These are phyloP conservation scores for Parus major DNA, from an alignment of 2,113 vertebrate species.

Conservation along the genomic window DNA sequence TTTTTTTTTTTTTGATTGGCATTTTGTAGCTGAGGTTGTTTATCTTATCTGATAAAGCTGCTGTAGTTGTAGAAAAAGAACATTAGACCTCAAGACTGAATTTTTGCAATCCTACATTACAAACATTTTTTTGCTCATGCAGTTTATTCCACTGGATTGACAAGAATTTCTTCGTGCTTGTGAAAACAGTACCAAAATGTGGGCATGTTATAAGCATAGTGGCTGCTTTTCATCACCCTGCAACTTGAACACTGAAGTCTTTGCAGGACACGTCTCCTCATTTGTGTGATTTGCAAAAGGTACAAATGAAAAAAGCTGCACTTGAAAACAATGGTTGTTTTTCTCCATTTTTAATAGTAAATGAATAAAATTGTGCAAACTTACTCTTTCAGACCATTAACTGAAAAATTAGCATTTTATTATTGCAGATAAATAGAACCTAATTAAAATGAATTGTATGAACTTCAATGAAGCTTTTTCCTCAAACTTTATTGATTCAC, in stretches of 20 bases:
- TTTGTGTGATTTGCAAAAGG: not conserved
- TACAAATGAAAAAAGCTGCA: not conserved
- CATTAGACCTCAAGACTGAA: not conserved
- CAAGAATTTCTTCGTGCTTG: rapidly evolving
- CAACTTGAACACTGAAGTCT: not conserved
- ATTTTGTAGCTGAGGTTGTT: not conserved
- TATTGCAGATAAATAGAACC: not conserved
- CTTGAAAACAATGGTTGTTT: not conserved
- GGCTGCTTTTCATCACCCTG: not conserved
- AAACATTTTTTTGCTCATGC: not conserved
- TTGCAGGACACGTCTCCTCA: rapidly evolving
- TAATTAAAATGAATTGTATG: not conserved
- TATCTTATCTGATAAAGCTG: not conserved
- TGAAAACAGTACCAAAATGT: not conserved
- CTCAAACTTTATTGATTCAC: not conserved
- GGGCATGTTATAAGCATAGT: not conserved
- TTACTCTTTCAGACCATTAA: not conserved
- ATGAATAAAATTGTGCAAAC: not conserved
- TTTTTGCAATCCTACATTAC: not conserved
- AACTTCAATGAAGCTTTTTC: not conserved
- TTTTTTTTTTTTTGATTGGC: not conserved
- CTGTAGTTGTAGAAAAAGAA: not conserved
- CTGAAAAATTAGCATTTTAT: not conserved
- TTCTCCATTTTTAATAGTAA: not conserved
- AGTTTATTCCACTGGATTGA: not conserved